Conservation (phyloP, 2,797 vertebrate species). For the Rhinogobio ventralis region DNA sequence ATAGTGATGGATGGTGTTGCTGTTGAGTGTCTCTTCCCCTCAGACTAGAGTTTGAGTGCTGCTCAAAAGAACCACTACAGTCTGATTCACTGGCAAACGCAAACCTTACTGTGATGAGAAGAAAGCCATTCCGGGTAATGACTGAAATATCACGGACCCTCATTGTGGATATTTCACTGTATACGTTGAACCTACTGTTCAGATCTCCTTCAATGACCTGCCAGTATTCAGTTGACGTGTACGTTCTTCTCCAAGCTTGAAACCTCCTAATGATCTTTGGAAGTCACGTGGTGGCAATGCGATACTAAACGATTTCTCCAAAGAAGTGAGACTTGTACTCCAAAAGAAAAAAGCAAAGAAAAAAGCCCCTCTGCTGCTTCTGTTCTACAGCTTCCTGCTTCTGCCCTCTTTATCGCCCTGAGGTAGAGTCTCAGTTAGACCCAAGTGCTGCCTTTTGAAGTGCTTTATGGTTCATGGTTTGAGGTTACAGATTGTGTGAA, state of each 20-base stretch:
- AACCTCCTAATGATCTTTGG: slow-evolving; percentile 21
- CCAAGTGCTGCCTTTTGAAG: slow-evolving; percentile 62
- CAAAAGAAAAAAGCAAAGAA: slow-evolving; percentile 5
- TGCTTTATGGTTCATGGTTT: slow-evolving; percentile 47
- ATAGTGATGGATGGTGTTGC: slow-evolving; percentile 31
- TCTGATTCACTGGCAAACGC: slow-evolving; percentile 47
- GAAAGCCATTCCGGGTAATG: slow-evolving; percentile 54
- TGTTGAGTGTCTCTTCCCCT: slow-evolving; percentile 36
- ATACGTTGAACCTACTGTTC: slow-evolving; percentile 36
- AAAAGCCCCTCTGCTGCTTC: slow-evolving; percentile 63
- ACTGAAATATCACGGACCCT: slow-evolving; percentile 35
- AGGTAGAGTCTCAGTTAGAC: slow-evolving; percentile 57
- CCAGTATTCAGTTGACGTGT: slow-evolving; percentile 41
- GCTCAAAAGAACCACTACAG: slow-evolving; percentile 41
- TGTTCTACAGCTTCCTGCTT: slow-evolving; percentile 62
- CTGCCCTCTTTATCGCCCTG: slow-evolving; percentile 43
- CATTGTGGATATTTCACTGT: slow-evolving; percentile 41
- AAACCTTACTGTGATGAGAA: slow-evolving; percentile 59
- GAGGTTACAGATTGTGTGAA: slow-evolving; percentile 41
- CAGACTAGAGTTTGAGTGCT: slow-evolving; percentile 40
- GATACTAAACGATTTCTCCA: slow-evolving; percentile 44
- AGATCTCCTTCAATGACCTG: slow-evolving; percentile 46
- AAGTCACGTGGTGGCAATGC: neutral
- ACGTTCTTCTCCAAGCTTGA: slow-evolving; percentile 28
- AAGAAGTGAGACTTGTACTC: slow-evolving; percentile 38